phyloP scores from a whole-genome alignment of 2,797 vertebrate genomes.

The Myiotriccus ornatus region DNA sequence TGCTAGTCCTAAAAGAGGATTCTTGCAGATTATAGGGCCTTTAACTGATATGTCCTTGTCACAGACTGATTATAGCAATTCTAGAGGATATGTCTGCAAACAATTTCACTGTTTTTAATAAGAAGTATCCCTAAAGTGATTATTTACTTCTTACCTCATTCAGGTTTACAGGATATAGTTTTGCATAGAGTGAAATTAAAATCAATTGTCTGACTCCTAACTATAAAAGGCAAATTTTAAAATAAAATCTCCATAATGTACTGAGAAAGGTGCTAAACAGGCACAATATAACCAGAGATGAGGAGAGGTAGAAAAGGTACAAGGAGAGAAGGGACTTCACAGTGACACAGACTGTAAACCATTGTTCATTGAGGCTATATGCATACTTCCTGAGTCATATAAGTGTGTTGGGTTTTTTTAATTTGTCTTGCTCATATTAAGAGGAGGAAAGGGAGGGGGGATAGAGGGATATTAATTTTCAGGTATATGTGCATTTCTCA shows the following conservation, averaged over 20 bases:
- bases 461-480: neutral
- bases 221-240: neutral
- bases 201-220: neutral
- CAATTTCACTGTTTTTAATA: neutral
- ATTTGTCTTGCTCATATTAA: neutral
- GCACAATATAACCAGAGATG: neutral
- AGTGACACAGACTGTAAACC: neutral
- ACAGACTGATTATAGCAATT: neutral
- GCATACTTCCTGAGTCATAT: neutral
- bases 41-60: neutral
- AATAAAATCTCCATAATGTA: neutral
- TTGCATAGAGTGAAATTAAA: neutral
- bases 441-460: fast-evolving
- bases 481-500: neutral
- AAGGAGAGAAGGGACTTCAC: neutral
- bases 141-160: neutral
- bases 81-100: neutral
- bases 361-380: neutral
- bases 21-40: neutral
- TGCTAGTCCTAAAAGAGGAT: neutral
- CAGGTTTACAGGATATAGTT: neutral
- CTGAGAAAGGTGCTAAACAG: neutral
- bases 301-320: neutral
- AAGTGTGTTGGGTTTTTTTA: neutral
- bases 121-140: neutral